phyloP scores from a whole-genome alignment of 2,797 vertebrate species.

The Periparus ater region DNA sequence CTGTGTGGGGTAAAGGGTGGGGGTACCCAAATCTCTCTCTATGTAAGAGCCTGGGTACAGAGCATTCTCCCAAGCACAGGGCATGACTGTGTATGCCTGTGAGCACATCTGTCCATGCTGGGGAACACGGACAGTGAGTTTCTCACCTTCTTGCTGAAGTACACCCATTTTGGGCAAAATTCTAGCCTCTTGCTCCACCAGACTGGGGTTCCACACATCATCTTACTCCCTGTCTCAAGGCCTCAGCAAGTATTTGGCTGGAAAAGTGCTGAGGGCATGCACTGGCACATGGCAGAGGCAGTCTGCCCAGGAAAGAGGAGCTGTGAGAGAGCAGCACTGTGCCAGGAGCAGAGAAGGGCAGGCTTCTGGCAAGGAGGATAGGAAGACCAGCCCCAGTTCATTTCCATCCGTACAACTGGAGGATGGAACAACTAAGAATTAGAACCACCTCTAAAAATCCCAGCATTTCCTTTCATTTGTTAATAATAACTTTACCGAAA shows the following conservation, averaged over 20 bases:
- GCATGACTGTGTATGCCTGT: background rate
- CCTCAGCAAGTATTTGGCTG: background rate
- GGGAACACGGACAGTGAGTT: background rate
- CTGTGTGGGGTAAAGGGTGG: background rate
- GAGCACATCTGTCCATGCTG: fast-evolving
- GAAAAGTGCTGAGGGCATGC: background rate
- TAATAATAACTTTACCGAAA: background rate
- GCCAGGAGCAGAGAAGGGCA: background rate
- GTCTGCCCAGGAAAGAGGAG: background rate
- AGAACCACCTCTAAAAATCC: background rate
- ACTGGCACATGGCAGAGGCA: background rate
- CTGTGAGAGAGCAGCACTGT: background rate
- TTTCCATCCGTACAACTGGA: background rate
- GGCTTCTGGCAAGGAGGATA: background rate
- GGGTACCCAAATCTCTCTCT: background rate
- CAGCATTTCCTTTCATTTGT: background rate
- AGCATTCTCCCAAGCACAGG: background rate
- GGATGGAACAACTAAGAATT: background rate
- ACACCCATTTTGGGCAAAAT: background rate
- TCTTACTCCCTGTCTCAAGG: background rate
- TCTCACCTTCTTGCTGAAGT: background rate
- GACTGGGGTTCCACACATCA: fast-evolving
- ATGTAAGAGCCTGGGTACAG: background rate
- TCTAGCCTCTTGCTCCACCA: background rate
- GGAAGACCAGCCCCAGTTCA: background rate